A percentile compares a stretch with the other conserved stretches of the same genome.
Conservation (phyloP, 2,888 invertebrate species). For the Anorthoa munda region DNA sequence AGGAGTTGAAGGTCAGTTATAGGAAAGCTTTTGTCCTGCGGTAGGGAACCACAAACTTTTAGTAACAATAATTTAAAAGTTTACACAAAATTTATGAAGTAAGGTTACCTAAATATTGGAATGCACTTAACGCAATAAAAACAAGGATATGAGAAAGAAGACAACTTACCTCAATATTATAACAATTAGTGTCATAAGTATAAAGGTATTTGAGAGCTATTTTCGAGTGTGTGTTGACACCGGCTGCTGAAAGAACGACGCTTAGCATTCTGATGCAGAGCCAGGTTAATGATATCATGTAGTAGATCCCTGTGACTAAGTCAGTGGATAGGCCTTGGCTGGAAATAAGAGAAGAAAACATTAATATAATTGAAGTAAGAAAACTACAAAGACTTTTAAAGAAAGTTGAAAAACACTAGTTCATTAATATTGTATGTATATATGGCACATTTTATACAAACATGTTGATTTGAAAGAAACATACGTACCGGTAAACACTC, state of each 20-base stretch:
- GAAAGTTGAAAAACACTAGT: too few relatives aligned
- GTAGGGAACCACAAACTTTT: too few relatives aligned
- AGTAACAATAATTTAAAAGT: too few relatives aligned
- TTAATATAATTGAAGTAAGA: background rate
- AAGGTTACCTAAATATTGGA: too few relatives aligned
- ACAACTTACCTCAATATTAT: slow-evolving; percentile 89
- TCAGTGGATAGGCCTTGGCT: slow-evolving; percentile 73
- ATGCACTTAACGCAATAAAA: background rate
- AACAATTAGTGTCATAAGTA: slow-evolving; percentile 88
- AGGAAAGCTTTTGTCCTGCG: too few relatives aligned
- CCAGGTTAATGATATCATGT: slow-evolving; percentile 91
- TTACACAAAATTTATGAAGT: too few relatives aligned
- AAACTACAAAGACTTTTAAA: slow-evolving; percentile 69
- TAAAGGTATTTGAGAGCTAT: slow-evolving; percentile 84
- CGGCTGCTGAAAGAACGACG: slow-evolving; percentile 91
- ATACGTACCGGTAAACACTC: too few relatives aligned
- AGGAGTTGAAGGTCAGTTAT: too few relatives aligned
- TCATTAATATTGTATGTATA: too few relatives aligned
- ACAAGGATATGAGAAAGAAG: background rate
- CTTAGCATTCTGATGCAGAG: slow-evolving; percentile 89
- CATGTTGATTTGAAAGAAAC: too few relatives aligned
- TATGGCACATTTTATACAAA: too few relatives aligned
- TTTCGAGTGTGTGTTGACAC: slow-evolving; percentile 89
- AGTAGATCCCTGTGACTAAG: slow-evolving; percentile 90
- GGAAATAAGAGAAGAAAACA: slow-evolving; percentile 28